Conservation (phyloP, 1,140 invertebrate genomes). For the Drosophila kikkawai region DNA sequence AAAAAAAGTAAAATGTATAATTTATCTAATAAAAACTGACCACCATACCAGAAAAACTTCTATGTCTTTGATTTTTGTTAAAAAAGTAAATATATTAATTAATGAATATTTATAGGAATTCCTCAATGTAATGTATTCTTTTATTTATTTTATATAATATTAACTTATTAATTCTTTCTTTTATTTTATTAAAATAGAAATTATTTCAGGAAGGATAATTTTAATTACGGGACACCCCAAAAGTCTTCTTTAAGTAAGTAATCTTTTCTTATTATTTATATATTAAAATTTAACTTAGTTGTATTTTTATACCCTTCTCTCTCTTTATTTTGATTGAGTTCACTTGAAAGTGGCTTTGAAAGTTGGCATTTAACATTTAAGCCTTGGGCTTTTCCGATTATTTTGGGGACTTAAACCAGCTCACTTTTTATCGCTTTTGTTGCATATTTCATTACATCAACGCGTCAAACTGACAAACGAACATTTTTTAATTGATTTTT, state of each 20-base stretch:
- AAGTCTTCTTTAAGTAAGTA: too few species aligned
- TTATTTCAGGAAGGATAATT: too few species aligned
- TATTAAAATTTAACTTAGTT: background rate
- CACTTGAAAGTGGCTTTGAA: background rate
- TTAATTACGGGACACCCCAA: too few species aligned
- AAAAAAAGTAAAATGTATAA: conserved; percentile 64
- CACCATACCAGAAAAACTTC: conserved; percentile 66
- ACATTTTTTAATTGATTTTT: conserved; percentile 79
- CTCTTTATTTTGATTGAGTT: background rate
- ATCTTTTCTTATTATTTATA: too few species aligned
- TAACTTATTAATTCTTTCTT: too few species aligned
- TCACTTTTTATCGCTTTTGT: conserved; percentile 10
- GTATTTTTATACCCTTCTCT: background rate
- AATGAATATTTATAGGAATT: too few species aligned
- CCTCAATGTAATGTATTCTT: too few species aligned
- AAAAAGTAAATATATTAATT: background rate
- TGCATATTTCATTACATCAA: conserved; percentile 62
- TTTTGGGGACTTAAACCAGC: background rate
- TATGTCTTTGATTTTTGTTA: background rate
- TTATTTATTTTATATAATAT: too few species aligned
- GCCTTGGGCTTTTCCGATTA: background rate
- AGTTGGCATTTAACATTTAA: background rate
- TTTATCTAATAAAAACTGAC: conserved; percentile 74
- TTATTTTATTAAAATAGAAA: too few species aligned
- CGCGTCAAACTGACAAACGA: conserved; percentile 45